phyloP scores from a whole-genome alignment of 2,113 vertebrate species.

The Colinus virginianus region DNA sequence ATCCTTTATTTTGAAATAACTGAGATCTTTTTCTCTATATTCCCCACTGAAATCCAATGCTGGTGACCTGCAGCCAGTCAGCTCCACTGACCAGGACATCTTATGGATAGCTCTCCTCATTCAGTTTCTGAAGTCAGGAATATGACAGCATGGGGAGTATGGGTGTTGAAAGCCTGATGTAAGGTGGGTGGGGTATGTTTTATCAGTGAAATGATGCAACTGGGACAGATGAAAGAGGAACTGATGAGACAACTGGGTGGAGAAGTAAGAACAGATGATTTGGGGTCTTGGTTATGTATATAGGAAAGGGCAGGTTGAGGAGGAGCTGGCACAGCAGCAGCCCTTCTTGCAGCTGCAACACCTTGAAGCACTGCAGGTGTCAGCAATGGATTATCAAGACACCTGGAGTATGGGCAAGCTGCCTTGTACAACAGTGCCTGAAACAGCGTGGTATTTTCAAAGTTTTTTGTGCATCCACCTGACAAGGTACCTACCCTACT shows the following conservation, averaged over 20 bases:
- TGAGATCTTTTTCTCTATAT: neutral
- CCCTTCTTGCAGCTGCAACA: neutral
- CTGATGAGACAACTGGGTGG: neutral
- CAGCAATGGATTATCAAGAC: neutral
- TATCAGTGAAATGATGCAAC: neutral
- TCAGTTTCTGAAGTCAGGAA: neutral
- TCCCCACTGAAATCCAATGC: neutral
- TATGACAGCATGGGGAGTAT: fast-evolving
- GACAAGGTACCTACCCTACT: neutral
- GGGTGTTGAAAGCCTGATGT: neutral
- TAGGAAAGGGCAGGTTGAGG: neutral
- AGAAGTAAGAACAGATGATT: neutral
- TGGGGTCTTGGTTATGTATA: neutral
- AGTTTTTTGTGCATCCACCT: neutral
- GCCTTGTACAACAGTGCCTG: neutral
- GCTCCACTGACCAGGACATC: fast-evolving
- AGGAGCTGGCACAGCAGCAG: neutral
- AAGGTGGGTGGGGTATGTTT: neutral
- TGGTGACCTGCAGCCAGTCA: neutral
- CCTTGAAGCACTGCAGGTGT: neutral
- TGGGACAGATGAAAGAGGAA: neutral
- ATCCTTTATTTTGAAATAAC: neutral
- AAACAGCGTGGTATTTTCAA: neutral
- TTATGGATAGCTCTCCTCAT: neutral
- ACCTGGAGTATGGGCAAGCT: neutral